Percentiles rank a stretch among this genome's conserved stretches.
Evolutionary conservation across 2,888 invertebrate genomes (phyloP).

Genomic region (Nemoura dubitans): DNA sequence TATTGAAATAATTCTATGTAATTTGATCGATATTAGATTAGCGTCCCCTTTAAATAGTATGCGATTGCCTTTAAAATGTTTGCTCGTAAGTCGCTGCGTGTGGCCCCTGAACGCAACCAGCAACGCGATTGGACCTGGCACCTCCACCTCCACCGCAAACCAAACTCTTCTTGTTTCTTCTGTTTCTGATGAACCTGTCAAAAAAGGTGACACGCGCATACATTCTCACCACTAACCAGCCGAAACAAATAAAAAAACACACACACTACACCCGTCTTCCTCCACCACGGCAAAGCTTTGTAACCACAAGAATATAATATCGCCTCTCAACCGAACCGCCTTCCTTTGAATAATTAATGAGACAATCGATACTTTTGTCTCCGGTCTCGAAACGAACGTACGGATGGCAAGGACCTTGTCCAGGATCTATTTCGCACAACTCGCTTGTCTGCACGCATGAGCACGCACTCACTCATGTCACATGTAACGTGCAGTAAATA

Average conservation of each 20-base stretch:
- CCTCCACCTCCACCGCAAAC: background rate
- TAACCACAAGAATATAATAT: background rate
- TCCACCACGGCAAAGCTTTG: background rate
- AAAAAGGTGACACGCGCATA: background rate
- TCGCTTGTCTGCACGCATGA: conserved; percentile 28
- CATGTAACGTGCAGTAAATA: background rate
- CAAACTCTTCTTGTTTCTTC: background rate
- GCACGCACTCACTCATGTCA: conserved; percentile 30
- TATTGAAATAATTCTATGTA: no score
- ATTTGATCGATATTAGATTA: background rate
- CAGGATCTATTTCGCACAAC: conserved; percentile 3
- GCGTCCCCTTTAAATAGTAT: background rate
- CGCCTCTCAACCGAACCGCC: background rate
- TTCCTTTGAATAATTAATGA: background rate
- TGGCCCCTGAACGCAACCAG: background rate
- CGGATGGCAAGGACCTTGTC: conserved; percentile 38
- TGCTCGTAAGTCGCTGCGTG: background rate
- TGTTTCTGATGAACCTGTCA: background rate
- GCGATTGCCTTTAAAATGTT: background rate
- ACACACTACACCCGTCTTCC: background rate
- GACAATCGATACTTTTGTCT: background rate
- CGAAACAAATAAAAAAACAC: no score
- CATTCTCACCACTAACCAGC: background rate
- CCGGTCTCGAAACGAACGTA: background rate
- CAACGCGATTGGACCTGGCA: background rate